Evolutionary conservation across 2,888 invertebrate genomes (phyloP).

Genomic region (Diarsia dahlii): DNA sequence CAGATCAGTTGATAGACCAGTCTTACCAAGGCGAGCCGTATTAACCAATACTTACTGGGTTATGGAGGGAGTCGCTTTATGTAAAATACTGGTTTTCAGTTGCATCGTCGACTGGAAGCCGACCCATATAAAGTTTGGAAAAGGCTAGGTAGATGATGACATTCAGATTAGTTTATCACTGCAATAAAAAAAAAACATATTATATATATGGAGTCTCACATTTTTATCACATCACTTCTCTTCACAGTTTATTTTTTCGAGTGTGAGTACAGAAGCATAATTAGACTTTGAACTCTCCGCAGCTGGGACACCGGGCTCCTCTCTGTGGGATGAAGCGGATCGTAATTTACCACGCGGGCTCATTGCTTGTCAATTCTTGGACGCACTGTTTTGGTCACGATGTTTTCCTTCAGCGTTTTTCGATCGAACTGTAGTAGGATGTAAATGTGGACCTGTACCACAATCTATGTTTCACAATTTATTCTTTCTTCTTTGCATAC

Average conservation of each 20-base stretch:
- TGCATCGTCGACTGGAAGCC: too few relatives aligned
- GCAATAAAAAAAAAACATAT: too few relatives aligned
- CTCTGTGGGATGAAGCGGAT: neutral
- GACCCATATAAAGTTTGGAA: too few relatives aligned
- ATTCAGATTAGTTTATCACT: too few relatives aligned
- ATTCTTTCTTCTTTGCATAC: neutral
- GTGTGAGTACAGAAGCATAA: neutral
- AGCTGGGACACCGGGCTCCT: neutral
- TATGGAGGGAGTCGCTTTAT: too few relatives aligned
- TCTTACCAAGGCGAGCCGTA: too few relatives aligned
- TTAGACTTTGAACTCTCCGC: neutral
- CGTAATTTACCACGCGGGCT: neutral
- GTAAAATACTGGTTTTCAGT: too few relatives aligned
- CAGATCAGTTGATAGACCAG: too few relatives aligned
- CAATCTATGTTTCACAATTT: neutral
- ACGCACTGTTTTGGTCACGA: neutral
- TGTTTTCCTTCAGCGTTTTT: neutral
- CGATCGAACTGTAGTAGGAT: neutral
- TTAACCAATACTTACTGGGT: too few relatives aligned
- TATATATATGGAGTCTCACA: too few relatives aligned
- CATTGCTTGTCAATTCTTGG: neutral
- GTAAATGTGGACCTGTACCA: neutral
- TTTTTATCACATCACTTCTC: neutral
- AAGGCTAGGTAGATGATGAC: too few relatives aligned
- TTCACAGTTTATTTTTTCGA: neutral